Conservation (phyloP, 1,140 invertebrate species). For the Colletes gigas region DNA sequence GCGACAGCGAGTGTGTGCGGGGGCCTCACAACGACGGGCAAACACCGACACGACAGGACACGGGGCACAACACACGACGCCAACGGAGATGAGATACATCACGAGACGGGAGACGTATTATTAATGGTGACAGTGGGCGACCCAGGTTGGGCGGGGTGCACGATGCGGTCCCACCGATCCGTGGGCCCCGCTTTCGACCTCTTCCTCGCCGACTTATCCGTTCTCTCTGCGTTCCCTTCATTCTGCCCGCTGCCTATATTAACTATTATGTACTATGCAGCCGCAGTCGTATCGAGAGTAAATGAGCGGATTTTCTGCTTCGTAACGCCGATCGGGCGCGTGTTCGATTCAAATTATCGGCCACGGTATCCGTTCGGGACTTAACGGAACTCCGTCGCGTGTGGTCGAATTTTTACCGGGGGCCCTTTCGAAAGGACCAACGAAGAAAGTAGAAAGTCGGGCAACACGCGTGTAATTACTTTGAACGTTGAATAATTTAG, state of each 20-base stretch:
- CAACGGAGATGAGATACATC: conserved; percentile 75
- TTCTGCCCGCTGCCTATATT: conserved; percentile 21
- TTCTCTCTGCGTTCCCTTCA: conserved; percentile 33
- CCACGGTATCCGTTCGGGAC: neutral
- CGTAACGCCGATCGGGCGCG: conserved; percentile 23
- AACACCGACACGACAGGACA: conserved; percentile 61
- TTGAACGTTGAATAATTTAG: too few relatives aligned
- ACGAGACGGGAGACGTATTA: conserved; percentile 77
- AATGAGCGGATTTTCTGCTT: conserved; percentile 43
- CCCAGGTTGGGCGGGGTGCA: conserved; percentile 74
- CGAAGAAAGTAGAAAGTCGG: too few relatives aligned
- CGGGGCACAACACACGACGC: conserved; percentile 56
- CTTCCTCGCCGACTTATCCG: conserved; percentile 41
- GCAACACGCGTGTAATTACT: too few relatives aligned
- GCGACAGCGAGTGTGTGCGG: neutral
- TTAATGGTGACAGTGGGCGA: conserved; percentile 78
- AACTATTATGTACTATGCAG: conserved; percentile 14
- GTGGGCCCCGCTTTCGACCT: conserved; percentile 60
- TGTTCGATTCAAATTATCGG: conserved; percentile 33
- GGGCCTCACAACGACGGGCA: conserved; percentile 18
- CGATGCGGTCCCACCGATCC: conserved; percentile 63
- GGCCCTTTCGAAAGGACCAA: neutral
- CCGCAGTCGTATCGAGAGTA: conserved; percentile 18
- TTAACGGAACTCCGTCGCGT: conserved; percentile 15
- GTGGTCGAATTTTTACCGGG: neutral